A percentile compares a stretch with the other conserved stretches of the same genome.
Evolutionary conservation across 2,797 vertebrate species (phyloP).

Genomic region (Ceryle rudis): DNA sequence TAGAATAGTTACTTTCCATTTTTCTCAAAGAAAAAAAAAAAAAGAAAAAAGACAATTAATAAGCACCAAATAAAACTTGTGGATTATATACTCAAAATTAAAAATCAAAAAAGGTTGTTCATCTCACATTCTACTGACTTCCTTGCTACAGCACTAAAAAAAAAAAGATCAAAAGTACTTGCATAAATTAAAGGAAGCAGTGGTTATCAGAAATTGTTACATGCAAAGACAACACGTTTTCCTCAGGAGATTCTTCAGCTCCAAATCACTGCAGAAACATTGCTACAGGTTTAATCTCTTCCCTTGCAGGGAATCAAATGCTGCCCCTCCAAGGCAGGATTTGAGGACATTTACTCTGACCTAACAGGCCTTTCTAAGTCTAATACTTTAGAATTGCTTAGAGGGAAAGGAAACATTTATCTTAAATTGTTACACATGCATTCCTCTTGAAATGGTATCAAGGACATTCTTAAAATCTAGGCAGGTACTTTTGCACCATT

Average conservation of each 20-base stretch:
- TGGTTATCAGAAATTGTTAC: neutral
- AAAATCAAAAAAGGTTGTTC: neutral
- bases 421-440: neutral
- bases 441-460: neutral
- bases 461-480: neutral
- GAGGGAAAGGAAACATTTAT: neutral
- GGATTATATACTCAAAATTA: neutral
- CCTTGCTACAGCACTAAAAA: neutral
- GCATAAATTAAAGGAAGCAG: neutral
- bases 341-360: slow-evolving; percentile 24
- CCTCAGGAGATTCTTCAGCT: neutral
- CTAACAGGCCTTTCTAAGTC: slow-evolving; percentile 3
- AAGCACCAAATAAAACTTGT: neutral
- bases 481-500: neutral
- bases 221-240: neutral
- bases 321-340: neutral
- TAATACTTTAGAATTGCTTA: neutral
- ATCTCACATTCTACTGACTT: neutral
- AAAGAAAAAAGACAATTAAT: neutral
- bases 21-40: neutral
- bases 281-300: slow-evolving; percentile 5
- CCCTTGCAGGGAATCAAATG: neutral
- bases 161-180: neutral
- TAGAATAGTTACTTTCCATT: neutral
- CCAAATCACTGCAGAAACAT: neutral